phyloP scores from a whole-genome alignment of 2,113 vertebrate species.

The Psephotus haematonotus region DNA sequence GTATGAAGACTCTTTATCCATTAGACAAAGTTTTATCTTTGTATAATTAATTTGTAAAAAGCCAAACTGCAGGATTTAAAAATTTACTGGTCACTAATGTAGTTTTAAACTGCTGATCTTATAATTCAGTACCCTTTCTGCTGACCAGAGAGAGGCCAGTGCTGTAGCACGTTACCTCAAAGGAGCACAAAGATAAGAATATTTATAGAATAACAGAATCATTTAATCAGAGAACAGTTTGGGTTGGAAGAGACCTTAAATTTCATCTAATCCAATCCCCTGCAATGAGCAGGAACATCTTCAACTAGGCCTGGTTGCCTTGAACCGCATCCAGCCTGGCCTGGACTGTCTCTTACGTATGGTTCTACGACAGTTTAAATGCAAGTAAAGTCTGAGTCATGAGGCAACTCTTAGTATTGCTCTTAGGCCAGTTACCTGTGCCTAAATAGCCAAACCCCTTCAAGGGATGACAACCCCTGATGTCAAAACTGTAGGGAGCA shows the following conservation, averaged over 20 bases:
- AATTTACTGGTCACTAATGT: neutral
- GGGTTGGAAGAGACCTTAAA: neutral
- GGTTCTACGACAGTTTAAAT: neutral
- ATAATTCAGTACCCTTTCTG: neutral
- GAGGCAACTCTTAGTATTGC: neutral
- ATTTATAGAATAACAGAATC: neutral
- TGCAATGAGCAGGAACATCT: neutral
- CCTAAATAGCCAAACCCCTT: neutral
- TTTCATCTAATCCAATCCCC: neutral
- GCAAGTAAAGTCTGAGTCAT: neutral
- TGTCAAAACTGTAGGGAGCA: neutral
- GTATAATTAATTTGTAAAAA: neutral
- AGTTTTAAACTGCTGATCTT: neutral
- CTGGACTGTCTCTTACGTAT: neutral
- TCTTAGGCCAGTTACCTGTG: neutral
- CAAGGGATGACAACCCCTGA: neutral
- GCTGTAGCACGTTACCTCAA: neutral
- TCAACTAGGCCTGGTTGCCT: neutral
- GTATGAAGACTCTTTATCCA: neutral
- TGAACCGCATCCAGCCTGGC: neutral
- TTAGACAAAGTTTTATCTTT: neutral
- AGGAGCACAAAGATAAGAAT: neutral
- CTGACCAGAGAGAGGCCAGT: neutral
- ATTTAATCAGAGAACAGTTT: neutral
- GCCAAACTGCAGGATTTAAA: neutral